Percentiles rank a stretch among this genome's conserved stretches.
These are phyloP conservation scores for Thyatira batis DNA, from an alignment of 2,888 invertebrate genomes.

Conservation along the genomic window DNA sequence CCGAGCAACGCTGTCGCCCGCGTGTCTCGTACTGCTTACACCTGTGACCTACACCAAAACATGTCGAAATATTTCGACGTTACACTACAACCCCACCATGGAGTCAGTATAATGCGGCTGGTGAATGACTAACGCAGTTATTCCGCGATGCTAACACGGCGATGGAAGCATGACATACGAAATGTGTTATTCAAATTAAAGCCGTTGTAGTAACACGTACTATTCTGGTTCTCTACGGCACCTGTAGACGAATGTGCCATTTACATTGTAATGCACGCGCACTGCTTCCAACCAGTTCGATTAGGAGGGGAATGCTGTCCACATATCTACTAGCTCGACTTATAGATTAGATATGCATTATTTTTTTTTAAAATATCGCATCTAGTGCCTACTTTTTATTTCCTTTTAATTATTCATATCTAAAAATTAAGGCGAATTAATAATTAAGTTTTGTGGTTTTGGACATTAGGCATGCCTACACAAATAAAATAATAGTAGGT, in stretches of 20 bases:
- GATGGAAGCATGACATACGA: constrained; percentile 46
- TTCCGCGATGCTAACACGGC: constrained; percentile 29
- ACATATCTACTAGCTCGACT: constrained; percentile 33
- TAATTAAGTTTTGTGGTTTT: too few species aligned
- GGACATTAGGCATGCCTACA: too few species aligned
- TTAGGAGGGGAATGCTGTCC: constrained; percentile 74
- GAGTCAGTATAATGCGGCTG: constrained; percentile 32
- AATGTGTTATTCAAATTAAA: constrained; percentile 48
- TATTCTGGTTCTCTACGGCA: constrained; percentile 70
- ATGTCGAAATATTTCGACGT: constrained; percentile 43
- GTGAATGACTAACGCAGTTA: constrained; percentile 15
- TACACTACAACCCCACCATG: constrained; percentile 27
- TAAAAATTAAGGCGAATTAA: too few species aligned
- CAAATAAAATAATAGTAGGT: too few species aligned
- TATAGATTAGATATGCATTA: constrained; percentile 27
- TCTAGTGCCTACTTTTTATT: constrained; percentile 5
- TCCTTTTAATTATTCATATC: too few species aligned
- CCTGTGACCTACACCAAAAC: constrained; percentile 59
- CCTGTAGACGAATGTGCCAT: constrained; percentile 77
- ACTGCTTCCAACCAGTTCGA: constrained; percentile 73
- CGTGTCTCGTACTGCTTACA: constrained; percentile 68
- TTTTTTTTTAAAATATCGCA: constrained; percentile 11
- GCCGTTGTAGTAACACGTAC: constrained; percentile 39
- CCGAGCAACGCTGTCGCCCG: constrained; percentile 64
- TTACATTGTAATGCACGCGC: constrained; percentile 77